Base-by-base conservation (phyloP, 2,797 vertebrate genomes). In the Nasua narica region DNA sequence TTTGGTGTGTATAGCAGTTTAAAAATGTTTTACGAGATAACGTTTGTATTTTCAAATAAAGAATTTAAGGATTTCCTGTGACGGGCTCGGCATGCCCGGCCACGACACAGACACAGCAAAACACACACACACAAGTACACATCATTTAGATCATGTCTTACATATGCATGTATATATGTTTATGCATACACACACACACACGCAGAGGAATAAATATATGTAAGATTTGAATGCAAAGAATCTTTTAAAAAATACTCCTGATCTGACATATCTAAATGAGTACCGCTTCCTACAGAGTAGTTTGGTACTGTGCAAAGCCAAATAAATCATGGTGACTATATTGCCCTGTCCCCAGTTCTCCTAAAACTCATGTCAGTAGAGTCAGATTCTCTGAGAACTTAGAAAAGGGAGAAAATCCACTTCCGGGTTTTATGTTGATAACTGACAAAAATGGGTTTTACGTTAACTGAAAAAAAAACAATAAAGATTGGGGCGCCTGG, bases 1-100 rank as follows among this genome's bases (percentile, higher is more conserved):
- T 96, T 98, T 99, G 98, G 98, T 46, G 98, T 98, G 98, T 96
- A 98, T 95, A 97, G 93, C 96, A 74, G 92, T 98, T 98, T 97
- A 96, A 78, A 98, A 98, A 94, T 37, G 95, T 98, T 98, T 94
- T 96, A 48, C 5, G 37, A 96, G 97, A 97, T 97, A 81, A 95
- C 97, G 98, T 98, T 98, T 98, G 97, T 98, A 98, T 98, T 98
- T 99, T 98, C 95, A 97, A 99, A 98, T 99, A 99, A 98, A 99
- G 65, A 58, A 48, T 2, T 18, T 18, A 23, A 16, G 40, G 23
- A 27, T 25, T 93, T 58, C 29, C 32, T 18, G 60, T n/a, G 50
- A 6, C 1, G 8, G 90, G 46, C 70, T 54, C 21, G 2, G 27
- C 18, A 11, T 2, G 2, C 27, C 21, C 54, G 8, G 86, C n/a